Evolutionary conservation across 2,113 vertebrate species (phyloP), one percentile per base, ranked within the genome.

Genomic region (Nerophis lumbriciformis): DNA sequence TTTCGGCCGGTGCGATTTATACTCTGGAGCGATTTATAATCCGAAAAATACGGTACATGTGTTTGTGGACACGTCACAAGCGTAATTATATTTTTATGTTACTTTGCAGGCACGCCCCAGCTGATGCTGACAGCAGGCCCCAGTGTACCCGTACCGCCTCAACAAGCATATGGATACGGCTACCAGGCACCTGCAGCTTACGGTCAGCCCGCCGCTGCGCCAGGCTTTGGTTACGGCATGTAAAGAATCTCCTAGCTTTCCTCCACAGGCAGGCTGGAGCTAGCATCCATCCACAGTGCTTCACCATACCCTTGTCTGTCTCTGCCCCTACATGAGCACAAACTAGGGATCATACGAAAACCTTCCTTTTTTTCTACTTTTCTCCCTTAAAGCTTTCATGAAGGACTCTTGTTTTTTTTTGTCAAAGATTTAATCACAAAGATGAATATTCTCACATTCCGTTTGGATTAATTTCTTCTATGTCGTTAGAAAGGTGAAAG

Each of bases 91-190:
- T 28, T 28, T 28, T 1, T 28, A 28, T 28, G 28, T 28, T 65
- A 10, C 70, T 38, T 49, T 73, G 19, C 82, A 99, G 96, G 96
- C 86, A 94, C 95, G 71, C 95, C 96, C 3, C 96, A 99, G 85
- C 89, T 99, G 54, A 99, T 99, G 96, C 87, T 99, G 85, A 99
- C 96, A 61, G 96, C 96, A 0, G 96, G 96, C 78, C 96, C 96
- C 85, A 98, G 93, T 39, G 95, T 98, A 1, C 89, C 94, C 3
- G 95, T 99, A 74, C 88, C 95, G 66, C 93, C 96, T 0, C 96
- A 95, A 84, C 95, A 93, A 81, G 84, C 94, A 57, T 99, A 96
- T 19, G 94, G 93, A 80, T 98, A 98, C 16, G 93, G 95, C 78
- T 99, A 98, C 86, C 92, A 93, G n/a, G 94, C 95, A 8, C 93